phyloP scores from a whole-genome alignment of 2,113 vertebrate genomes.

The human region GRCh38 chr5:94555001-94555500 shows the following conservation, averaged over 20 bases:
- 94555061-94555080: not conserved
- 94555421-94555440: not conserved
- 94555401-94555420: not conserved
- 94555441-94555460: not conserved
- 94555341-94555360: conserved; percentile 6
- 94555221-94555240: not conserved
- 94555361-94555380: not conserved
- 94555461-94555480: conserved; percentile 8
- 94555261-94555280: conserved; percentile 33
- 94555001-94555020: not conserved
- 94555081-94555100: not conserved
- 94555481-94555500: conserved; percentile 21
- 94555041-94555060: conserved; percentile 42
- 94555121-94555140: not conserved
- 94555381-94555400: conserved; percentile 17
- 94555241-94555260: not conserved
- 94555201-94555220: conserved; percentile 31
- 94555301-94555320: conserved; percentile 22
- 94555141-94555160: not conserved
- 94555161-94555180: not conserved
- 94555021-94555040: not conserved
- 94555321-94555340: conserved; percentile 34
- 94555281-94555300: not conserved
- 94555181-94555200: not conserved
- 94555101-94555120: no score